Percentiles rank a stretch among this genome's conserved stretches.
phyloP scores from a whole-genome alignment of 2,113 vertebrate species.

The Heloderma charlesbogerti region DNA sequence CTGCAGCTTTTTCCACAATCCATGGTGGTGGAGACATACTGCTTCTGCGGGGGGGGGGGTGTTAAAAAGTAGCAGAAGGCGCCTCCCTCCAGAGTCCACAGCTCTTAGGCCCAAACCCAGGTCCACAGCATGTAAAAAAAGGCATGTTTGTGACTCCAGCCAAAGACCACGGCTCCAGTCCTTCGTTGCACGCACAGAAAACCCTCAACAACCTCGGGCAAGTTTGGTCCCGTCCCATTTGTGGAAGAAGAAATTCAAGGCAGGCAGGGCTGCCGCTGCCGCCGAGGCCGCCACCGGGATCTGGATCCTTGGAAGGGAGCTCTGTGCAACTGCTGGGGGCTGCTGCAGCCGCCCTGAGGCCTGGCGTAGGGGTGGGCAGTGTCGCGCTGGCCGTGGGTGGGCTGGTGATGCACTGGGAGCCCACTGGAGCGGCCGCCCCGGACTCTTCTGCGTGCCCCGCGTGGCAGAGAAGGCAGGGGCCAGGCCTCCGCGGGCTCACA shows the following conservation, averaged over 20 bases:
- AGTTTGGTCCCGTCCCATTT: neutral
- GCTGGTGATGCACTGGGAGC: neutral
- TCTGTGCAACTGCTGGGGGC: neutral
- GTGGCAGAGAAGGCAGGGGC: fast-evolving
- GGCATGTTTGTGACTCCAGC: too few relatives aligned
- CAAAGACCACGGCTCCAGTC: too few relatives aligned
- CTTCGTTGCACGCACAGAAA: too few relatives aligned
- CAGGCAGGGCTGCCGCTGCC: too few relatives aligned
- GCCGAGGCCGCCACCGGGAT: too few relatives aligned
- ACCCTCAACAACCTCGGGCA: too few relatives aligned
- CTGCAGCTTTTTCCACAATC: too few relatives aligned
- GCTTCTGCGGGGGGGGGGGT: too few relatives aligned
- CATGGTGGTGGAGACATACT: too few relatives aligned
- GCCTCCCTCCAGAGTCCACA: neutral
- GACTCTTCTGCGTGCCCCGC: fast-evolving
- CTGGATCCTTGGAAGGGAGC: neutral
- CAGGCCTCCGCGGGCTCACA: neutral
- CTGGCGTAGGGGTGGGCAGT: neutral
- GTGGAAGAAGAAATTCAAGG: neutral
- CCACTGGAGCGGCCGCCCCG: fast-evolving
- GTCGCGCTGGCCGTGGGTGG: neutral
- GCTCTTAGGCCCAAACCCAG: neutral
- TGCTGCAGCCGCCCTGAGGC: too few relatives aligned
- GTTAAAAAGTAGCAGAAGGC: neutral
- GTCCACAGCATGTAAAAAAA: too few relatives aligned